Base-by-base conservation (phyloP, 2,797 vertebrate species). In the Taeniopygia guttata region DNA sequence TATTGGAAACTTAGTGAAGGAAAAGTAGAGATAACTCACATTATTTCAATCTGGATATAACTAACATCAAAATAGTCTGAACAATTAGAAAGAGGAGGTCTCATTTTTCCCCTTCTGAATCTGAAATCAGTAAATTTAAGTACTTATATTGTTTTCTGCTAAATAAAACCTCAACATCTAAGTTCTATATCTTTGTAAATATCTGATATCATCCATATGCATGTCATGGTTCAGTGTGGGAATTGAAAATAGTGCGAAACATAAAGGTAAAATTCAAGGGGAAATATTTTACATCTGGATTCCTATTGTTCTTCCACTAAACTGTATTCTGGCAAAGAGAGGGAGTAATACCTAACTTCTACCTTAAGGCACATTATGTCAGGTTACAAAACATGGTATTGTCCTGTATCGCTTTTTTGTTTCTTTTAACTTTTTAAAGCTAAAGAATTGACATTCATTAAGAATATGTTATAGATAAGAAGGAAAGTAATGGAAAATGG, bases 401-500 rank as follows among this genome's bases (percentile, higher is more conserved):
- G 36, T n/a, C 22, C 77, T 96, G 56, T 73, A 86, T 43, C 7
- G 42, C 10, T 49, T 78, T 93, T 91, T 84, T 82, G 17, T 92
- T 96, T 96, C 42, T 66, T 87, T 89, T 95, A 91, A 90, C 27
- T 17, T 81, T 66, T 81, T 62, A 69, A n/a, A 80, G 68, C n/a
- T 94, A 83, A 89, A 90, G 26, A 94, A 52, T 12, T 88, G 66
- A 40, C 34, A 87, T 92, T 60, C 55, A 79, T 94, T 58, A 84
- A 32, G 52, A 81, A 55, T 45, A 52, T 46, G 14, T 18, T 93
- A 97, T 90, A 81, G 42, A 78, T 64, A 66, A 90, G 70, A 87
- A 88, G 51, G 13, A 40, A 94, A 69, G 56, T 84, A 86, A 68
- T 15, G 75, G 54, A 62, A 92, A 94, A 77, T 43, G 45, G 17